phyloP scores from a whole-genome alignment of 2,797 vertebrate genomes.

The Poeciliopsis gracilis region DNA sequence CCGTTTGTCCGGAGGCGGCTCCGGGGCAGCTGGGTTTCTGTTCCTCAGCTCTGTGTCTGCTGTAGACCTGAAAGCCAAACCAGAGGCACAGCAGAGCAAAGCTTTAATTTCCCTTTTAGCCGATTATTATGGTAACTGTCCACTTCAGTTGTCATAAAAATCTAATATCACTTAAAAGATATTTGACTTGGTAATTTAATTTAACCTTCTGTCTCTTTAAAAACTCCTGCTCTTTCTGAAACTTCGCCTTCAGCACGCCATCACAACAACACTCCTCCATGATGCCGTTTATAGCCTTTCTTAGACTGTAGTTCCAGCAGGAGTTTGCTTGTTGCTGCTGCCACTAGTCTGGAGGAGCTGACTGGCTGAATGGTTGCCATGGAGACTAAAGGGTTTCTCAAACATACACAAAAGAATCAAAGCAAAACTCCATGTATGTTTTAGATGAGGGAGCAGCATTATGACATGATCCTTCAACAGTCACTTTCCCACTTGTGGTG shows the following conservation, averaged over 20 bases:
- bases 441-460: too few species aligned
- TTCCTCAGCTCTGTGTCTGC: constrained; percentile 83
- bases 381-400: too few species aligned
- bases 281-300: background rate
- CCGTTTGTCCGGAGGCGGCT: constrained; percentile 28
- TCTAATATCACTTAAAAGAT: background rate
- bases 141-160: background rate
- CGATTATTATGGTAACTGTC: background rate
- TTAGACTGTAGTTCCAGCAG: too few species aligned
- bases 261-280: background rate
- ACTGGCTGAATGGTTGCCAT: too few species aligned
- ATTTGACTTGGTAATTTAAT: background rate
- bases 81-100: background rate
- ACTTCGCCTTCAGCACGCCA: background rate
- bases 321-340: too few species aligned
- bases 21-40: constrained; percentile 67
- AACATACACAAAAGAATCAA: too few species aligned
- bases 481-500: background rate
- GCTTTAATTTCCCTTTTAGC: background rate
- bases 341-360: too few species aligned
- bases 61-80: constrained; percentile 72
- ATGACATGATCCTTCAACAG: background rate
- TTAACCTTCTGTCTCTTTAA: background rate
- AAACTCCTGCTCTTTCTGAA: background rate
- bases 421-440: too few species aligned